Evolutionary conservation across 1,140 invertebrate species (phyloP).

Genomic region (Carposina sasakii): DNA sequence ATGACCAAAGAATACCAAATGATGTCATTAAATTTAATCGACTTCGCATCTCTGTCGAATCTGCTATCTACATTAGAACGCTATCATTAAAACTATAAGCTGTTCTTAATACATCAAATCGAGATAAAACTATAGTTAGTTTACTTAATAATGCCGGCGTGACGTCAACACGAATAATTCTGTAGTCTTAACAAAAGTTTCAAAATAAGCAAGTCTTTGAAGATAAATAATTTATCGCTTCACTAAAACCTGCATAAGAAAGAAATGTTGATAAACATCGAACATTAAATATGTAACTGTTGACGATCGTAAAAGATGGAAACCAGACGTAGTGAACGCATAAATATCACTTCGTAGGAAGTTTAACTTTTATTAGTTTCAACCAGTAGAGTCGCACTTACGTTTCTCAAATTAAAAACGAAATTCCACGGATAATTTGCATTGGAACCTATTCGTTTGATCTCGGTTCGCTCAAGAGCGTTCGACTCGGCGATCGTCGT

Average conservation of each 20-base stretch:
- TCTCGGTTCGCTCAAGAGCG: constrained; percentile 28
- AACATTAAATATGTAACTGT: constrained; percentile 72
- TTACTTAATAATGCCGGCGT: constrained; percentile 42
- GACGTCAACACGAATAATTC: constrained; percentile 53
- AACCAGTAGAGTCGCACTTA: constrained; percentile 40
- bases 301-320: constrained; percentile 67
- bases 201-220: constrained; percentile 67
- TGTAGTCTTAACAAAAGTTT: constrained; percentile 62
- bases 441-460: constrained; percentile 43
- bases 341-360: constrained; percentile 66
- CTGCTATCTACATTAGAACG: constrained; percentile 30
- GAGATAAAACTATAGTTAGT: constrained; percentile 26
- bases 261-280: constrained; percentile 72
- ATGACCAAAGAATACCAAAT: constrained; percentile 34
- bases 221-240: constrained; percentile 68
- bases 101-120: constrained; percentile 38
- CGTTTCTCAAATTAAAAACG: constrained; percentile 44
- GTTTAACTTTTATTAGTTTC: constrained; percentile 60
- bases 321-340: constrained; percentile 57
- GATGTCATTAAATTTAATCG: constrained; percentile 51
- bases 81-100: constrained; percentile 40
- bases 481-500: constrained; percentile 37
- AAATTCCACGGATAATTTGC: constrained; percentile 55
- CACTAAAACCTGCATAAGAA: constrained; percentile 70
- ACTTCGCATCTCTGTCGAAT: constrained; percentile 39